phyloP scores from a whole-genome alignment of 2,888 invertebrate genomes.

The Cheilosia variabilis region DNA sequence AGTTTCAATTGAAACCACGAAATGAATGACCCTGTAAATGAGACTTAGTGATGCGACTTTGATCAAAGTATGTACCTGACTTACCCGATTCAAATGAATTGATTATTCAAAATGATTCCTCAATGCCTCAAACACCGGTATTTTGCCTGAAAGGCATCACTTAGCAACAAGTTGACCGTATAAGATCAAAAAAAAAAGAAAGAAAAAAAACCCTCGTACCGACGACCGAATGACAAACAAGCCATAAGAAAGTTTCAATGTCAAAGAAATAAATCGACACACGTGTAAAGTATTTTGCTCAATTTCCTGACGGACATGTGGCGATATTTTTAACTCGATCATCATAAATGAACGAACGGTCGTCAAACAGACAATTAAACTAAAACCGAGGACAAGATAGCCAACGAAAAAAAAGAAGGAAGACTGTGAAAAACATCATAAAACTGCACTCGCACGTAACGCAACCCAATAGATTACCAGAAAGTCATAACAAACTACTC shows the following conservation, averaged over 20 bases:
- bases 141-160: no score
- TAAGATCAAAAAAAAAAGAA: no score
- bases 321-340: constrained; percentile 48
- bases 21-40: no score
- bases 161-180: no score
- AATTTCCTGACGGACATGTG: not conserved
- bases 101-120: no score
- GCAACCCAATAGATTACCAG: constrained; percentile 65
- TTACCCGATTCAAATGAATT: no score
- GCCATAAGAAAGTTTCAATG: constrained; percentile 1
- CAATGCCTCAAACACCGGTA: no score
- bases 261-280: constrained; percentile 3
- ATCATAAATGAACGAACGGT: constrained; percentile 55
- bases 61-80: no score
- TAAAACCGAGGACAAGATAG: constrained; percentile 18
- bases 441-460: constrained; percentile 59
- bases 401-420: constrained; percentile 1
- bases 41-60: no score
- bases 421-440: constrained; percentile 58
- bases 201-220: not conserved
- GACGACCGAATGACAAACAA: constrained; percentile 7
- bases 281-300: constrained; percentile 13
- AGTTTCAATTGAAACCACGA: no score
- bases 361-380: constrained; percentile 61
- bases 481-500: constrained; percentile 61